Conservation (phyloP, 2,113 vertebrate genomes). For the Heterotis niloticus region DNA sequence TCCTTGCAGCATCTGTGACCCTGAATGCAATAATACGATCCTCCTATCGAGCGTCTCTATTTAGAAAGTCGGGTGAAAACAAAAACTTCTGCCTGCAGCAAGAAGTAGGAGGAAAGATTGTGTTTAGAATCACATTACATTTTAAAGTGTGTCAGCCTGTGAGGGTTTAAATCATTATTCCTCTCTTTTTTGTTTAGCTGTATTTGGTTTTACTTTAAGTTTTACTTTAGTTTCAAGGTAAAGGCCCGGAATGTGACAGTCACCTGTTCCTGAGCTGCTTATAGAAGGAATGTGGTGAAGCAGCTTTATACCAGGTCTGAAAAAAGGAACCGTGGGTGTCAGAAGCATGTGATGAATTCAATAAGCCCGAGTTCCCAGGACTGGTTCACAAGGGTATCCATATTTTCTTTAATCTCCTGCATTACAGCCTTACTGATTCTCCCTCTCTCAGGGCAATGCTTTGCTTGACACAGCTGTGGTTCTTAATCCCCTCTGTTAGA, state of each 20-base stretch:
- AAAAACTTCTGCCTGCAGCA: no score
- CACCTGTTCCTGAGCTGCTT: neutral
- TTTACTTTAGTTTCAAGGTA: no score
- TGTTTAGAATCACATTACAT: no score
- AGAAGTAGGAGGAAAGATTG: no score
- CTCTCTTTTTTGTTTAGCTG: no score
- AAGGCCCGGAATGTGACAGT: neutral
- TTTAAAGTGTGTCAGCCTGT: no score
- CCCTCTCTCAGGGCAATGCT: no score
- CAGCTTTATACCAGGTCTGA: neutral
- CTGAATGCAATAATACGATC: no score
- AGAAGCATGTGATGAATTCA: neutral
- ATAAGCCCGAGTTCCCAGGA: no score
- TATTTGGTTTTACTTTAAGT: neutral
- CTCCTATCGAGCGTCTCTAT: no score
- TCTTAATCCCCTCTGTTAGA: neutral
- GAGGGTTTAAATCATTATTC: no score
- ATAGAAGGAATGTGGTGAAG: neutral
- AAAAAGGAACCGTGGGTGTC: neutral
- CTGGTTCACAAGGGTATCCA: neutral
- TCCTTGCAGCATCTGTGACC: neutral
- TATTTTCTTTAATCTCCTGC: neutral
- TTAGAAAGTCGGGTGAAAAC: no score
- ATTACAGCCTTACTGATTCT: neutral
- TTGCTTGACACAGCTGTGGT: neutral